A percentile compares a stretch with the other conserved stretches of the same genome.
Conservation (phyloP, 2,113 vertebrate species). For the Epinephelus cyanopodus region DNA sequence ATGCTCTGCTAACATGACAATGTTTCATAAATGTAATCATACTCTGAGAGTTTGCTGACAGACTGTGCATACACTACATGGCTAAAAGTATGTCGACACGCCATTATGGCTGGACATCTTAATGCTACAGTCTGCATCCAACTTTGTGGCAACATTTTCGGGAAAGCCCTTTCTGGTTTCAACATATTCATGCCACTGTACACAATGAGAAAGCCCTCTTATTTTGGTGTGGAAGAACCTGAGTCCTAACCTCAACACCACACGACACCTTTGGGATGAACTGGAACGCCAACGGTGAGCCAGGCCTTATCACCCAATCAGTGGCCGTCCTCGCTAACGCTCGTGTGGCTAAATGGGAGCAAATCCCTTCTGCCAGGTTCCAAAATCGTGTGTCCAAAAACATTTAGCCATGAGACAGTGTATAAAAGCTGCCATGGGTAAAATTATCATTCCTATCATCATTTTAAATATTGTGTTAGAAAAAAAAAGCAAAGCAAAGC, state of each 20-base stretch:
- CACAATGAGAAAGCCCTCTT: neutral
- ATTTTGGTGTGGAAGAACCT: neutral
- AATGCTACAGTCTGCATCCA: neutral
- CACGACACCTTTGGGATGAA: constrained; percentile 3
- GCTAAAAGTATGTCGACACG: neutral
- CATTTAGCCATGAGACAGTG: neutral
- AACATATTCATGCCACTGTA: neutral
- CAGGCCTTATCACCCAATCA: neutral
- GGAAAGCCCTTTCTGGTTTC: neutral
- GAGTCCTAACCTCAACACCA: neutral
- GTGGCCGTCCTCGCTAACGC: neutral
- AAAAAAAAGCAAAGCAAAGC: neutral
- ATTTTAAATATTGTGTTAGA: neutral
- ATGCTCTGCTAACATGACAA: constrained; percentile 8
- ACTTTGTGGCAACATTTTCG: neutral
- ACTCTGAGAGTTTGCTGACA: neutral
- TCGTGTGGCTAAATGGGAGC: constrained; percentile 11
- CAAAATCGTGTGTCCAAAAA: neutral
- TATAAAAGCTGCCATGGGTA: neutral
- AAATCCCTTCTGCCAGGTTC: constrained; percentile 11
- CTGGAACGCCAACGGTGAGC: neutral
- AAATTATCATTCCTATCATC: neutral
- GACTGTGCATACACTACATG: neutral
- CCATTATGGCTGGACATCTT: neutral
- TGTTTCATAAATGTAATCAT: constrained; percentile 1